Conservation (phyloP, 2,113 vertebrate genomes). For the Smithornis capensis region DNA sequence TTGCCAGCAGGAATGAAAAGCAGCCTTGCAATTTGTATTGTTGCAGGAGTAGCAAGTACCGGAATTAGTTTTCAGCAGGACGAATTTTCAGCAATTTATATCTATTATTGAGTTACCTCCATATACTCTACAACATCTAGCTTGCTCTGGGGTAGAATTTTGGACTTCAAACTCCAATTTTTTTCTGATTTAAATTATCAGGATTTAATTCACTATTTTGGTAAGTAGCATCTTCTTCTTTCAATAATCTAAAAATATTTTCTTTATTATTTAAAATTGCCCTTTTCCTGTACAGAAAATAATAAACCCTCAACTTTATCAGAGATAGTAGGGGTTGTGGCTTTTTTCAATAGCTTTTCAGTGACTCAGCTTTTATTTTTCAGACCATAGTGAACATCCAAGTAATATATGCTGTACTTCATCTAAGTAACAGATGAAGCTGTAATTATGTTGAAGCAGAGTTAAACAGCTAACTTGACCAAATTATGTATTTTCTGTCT, state of each 20-base stretch:
- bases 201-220: neutral
- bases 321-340: neutral
- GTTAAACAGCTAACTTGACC: neutral
- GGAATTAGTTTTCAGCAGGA: neutral
- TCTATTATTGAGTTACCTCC: neutral
- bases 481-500: neutral
- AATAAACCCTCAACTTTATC: neutral
- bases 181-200: neutral
- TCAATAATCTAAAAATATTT: neutral
- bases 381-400: neutral
- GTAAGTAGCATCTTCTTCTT: neutral
- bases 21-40: neutral
- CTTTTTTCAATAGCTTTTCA: neutral
- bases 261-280: neutral
- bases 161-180: accelerated
- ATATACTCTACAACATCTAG: neutral
- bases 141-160: neutral
- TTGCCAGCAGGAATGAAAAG: neutral
- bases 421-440: neutral
- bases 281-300: neutral
- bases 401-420: neutral
- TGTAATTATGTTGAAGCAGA: accelerated
- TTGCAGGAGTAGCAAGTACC: neutral
- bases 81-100: neutral
- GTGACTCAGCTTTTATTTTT: neutral